Conservation (phyloP, 1,140 invertebrate genomes). For the Brachystomella parvula region DNA sequence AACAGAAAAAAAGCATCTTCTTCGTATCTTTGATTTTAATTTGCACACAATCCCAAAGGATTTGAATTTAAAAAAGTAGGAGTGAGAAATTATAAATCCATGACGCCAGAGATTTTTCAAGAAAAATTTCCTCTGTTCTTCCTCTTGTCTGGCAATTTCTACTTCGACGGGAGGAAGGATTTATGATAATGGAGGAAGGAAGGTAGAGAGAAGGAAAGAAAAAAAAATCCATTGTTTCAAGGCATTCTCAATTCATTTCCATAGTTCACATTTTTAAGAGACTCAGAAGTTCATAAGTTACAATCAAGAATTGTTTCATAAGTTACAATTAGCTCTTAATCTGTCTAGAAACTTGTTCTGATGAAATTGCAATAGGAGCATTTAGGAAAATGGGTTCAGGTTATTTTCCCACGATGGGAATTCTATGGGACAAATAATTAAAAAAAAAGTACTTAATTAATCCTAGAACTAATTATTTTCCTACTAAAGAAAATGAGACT, state of each 20-base stretch:
- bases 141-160: no score
- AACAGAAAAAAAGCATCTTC: background rate
- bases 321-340: slow-evolving; percentile 31
- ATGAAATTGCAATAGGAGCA: no score
- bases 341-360: slow-evolving; percentile 15
- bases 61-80: background rate
- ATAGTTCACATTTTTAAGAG: background rate
- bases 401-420: slow-evolving; percentile 5
- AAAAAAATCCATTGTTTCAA: slow-evolving; percentile 6
- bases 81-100: background rate
- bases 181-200: slow-evolving; percentile 10
- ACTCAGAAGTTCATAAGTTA: background rate
- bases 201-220: no score
- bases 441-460: background rate
- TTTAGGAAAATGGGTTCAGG: background rate
- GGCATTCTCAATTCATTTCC: background rate
- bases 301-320: slow-evolving; percentile 12
- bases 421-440: background rate
- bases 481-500: background rate
- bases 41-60: background rate
- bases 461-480: background rate
- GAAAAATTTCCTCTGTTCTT: background rate
- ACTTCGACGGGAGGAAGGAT: background rate
- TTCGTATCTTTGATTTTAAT: background rate
- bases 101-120: background rate